phyloP scores from a whole-genome alignment of 1,140 invertebrate species.

The Sitobion miscanthi region DNA sequence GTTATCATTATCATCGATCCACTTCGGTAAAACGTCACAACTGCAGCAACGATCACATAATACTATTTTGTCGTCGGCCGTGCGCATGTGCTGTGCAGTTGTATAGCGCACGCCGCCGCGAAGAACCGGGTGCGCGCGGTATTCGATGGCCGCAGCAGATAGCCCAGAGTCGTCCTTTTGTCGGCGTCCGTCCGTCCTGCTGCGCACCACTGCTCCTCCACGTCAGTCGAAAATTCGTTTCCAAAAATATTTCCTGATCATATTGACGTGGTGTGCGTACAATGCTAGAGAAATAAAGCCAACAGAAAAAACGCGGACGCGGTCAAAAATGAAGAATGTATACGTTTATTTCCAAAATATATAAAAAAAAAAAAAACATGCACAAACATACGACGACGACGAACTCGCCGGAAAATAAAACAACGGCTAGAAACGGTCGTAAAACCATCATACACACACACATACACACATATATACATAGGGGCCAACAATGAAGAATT shows the following conservation, averaged over 20 bases:
- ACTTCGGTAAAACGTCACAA: not conserved
- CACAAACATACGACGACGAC: not conserved
- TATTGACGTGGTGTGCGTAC: not conserved
- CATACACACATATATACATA: not conserved
- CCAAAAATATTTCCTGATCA: slow-evolving; percentile 33
- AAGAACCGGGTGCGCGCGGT: not conserved
- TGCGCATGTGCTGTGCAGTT: not conserved
- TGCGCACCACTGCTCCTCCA: not conserved
- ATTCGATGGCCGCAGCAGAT: slow-evolving; percentile 35
- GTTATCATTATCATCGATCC: not conserved
- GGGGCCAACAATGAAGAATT: slow-evolving; percentile 42
- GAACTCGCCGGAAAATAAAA: slow-evolving; percentile 21
- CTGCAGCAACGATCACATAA: not conserved
- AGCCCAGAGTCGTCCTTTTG: slow-evolving; percentile 33
- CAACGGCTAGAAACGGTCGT: slow-evolving; percentile 28
- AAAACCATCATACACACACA: not conserved
- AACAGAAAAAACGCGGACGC: not conserved
- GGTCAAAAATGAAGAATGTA: not conserved
- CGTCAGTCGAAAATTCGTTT: not conserved
- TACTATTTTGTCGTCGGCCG: not conserved
- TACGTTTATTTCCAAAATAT: not conserved
- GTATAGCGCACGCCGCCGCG: not conserved
- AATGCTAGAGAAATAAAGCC: not conserved
- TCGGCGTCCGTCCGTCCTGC: not conserved
- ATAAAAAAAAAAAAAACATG: not conserved